Conservation (phyloP, 37 sponge, comb jelly and placozoan species). For the Halichondria panicea region DNA sequence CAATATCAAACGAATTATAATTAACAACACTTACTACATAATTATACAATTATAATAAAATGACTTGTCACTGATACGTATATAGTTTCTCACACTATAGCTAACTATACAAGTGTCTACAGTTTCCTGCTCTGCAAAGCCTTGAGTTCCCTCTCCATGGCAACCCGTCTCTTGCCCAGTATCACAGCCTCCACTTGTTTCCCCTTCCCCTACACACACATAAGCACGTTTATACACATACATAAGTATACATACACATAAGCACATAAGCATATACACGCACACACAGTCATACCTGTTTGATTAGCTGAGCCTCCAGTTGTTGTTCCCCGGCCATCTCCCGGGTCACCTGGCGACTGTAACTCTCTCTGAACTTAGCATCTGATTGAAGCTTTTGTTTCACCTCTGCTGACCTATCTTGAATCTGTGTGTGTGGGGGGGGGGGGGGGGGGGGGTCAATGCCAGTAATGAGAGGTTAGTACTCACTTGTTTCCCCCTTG, state of each 20-base stretch:
- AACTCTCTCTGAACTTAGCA: constrained; percentile 24
- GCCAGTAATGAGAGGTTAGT: not conserved
- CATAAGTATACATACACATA: not conserved
- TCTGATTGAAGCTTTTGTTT: constrained; percentile 40
- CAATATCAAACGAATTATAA: too few species aligned
- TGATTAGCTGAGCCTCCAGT: constrained; percentile 32
- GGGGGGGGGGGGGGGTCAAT: not conserved
- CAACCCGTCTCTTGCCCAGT: constrained; percentile 31
- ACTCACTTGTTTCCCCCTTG: constrained; percentile 29
- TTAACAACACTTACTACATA: too few species aligned
- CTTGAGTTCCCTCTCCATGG: constrained; percentile 49
- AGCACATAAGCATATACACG: not conserved
- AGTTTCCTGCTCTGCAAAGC: not conserved
- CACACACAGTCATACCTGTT: constrained; percentile 14
- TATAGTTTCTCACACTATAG: too few species aligned
- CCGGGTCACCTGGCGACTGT: constrained; percentile 21
- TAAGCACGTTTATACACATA: not conserved
- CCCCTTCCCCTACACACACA: constrained; percentile 9
- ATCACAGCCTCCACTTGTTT: constrained; percentile 16
- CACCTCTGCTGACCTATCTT: constrained; percentile 31
- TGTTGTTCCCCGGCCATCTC: constrained; percentile 33
- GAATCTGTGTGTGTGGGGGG: constrained; percentile 15
- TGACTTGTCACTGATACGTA: too few species aligned
- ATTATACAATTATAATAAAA: too few species aligned
- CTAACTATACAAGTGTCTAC: too few species aligned